phyloP scores from a whole-genome alignment of 1,140 invertebrate species.

The Drosophila sulfurigaster region DNA sequence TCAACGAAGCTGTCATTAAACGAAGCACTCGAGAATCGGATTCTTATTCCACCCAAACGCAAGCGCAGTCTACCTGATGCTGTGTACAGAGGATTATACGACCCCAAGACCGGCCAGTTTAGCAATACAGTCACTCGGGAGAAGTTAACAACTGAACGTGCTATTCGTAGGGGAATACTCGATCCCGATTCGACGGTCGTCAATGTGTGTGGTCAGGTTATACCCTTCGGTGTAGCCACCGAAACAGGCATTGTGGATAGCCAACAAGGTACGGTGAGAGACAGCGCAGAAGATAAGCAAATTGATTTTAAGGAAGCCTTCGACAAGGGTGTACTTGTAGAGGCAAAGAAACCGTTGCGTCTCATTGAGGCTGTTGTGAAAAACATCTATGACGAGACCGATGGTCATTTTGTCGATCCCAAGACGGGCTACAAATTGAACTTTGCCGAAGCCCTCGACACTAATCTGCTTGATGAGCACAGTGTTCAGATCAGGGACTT shows the following conservation, averaged over 20 bases:
- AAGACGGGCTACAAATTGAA: constrained; percentile 90
- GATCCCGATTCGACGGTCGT: constrained; percentile 93
- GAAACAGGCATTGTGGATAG: constrained; percentile 92
- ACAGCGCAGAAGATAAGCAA: constrained; percentile 87
- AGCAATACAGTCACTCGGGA: constrained; percentile 88
- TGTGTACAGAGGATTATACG: constrained; percentile 92
- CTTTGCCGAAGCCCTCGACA: constrained; percentile 90
- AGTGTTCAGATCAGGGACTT: constrained; percentile 94
- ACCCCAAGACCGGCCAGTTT: constrained; percentile 88
- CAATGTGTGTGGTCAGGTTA: constrained; percentile 89
- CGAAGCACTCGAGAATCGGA: constrained; percentile 92
- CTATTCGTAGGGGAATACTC: constrained; percentile 92
- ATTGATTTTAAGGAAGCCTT: constrained; percentile 94
- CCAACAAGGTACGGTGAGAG: constrained; percentile 89
- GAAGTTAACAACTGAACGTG: constrained; percentile 90
- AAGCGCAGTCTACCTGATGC: constrained; percentile 94
- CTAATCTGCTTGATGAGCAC: constrained; percentile 91
- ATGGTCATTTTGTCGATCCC: constrained; percentile 92
- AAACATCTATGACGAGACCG: constrained; percentile 91
- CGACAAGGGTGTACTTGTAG: constrained; percentile 92
- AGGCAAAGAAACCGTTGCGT: constrained; percentile 92
- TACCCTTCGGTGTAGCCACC: constrained; percentile 93
- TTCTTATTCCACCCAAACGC: constrained; percentile 92
- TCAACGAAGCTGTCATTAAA: constrained; percentile 91
- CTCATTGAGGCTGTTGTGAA: constrained; percentile 94